Conservation (phyloP, 2,797 vertebrate genomes). For the Scomberomorus guttatus region DNA sequence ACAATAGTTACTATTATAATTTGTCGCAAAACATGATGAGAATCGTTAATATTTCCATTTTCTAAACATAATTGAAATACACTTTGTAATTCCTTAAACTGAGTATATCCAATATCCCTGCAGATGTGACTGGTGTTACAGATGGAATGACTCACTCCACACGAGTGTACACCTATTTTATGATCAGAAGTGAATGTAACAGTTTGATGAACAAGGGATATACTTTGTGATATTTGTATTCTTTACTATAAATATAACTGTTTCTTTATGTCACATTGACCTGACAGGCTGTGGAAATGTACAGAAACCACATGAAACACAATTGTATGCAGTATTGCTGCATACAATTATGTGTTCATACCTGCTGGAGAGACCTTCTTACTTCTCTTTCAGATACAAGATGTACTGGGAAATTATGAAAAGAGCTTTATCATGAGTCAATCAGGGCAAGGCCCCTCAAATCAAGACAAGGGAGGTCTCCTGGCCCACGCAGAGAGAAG, state of each 20-base stretch:
- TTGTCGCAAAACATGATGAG: background rate
- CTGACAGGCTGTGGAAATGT: background rate
- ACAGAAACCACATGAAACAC: background rate
- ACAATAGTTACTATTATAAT: background rate
- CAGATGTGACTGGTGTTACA: background rate
- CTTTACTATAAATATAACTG: background rate
- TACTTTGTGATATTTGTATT: background rate
- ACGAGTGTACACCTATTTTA: background rate
- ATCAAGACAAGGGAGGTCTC: slow-evolving; percentile 56
- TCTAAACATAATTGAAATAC: background rate
- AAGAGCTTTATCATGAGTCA: slow-evolving; percentile 62
- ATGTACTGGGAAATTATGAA: slow-evolving; percentile 25
- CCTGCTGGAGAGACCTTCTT: background rate
- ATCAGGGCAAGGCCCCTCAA: slow-evolving; percentile 53
- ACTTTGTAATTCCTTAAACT: background rate
- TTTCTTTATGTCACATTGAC: background rate
- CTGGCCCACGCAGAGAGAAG: slow-evolving; percentile 31
- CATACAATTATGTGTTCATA: slow-evolving; percentile 14
- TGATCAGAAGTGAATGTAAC: background rate
- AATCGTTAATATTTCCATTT: background rate
- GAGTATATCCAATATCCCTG: background rate
- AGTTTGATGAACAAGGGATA: background rate
- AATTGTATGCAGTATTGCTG: too few relatives aligned
- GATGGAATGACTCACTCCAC: background rate
- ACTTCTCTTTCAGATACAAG: slow-evolving; percentile 7